Base-by-base conservation (phyloP, 2,113 vertebrate species). In the Megaptera novaeangliae region DNA sequence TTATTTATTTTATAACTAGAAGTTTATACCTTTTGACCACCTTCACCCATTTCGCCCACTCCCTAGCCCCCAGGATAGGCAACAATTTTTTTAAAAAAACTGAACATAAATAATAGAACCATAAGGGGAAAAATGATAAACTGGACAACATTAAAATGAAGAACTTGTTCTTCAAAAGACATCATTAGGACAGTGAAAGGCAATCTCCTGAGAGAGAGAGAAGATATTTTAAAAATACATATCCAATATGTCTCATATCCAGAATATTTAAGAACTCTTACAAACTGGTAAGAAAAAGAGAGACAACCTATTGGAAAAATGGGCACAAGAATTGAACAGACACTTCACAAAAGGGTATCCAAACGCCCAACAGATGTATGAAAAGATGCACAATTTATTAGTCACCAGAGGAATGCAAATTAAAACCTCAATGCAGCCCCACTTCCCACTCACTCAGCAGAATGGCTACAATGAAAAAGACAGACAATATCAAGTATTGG, bases 401-500 rank as follows among this genome's bases (percentile, higher is more conserved):
- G 52, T 64, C 52, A 46, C 46, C 64, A 91, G 36, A 68, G n/a
- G 94, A 84, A 95, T 59, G 82, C 92, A 96, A 59, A 96, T 63
- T 55, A 17, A 90, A 64, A 77, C 82, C 57, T 75, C 36, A 15
- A 1, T 8, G 39, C n/a, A 55, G 74, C 29, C 17, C 27, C 8
- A 18, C 29, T 6, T 13, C 59, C 46, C 31, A 10, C 6, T 14
- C n/a, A 29, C 31, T 27, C 34, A 49, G 61, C 41, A 69, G 34
- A 69, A 78, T 5, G 14, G 59, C 74, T 52, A 4, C 66, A 18
- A 7, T 18, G 44, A 72, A 77, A 69, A 71, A 49, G 55, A 64
- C 25, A 78, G 57, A 39, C 39, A 34, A 14, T 15, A 12, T 25
- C 64, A 44, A 72, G 66, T 5, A 27, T 8, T 8, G 49, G 18